These are phyloP conservation scores for Cephus nigrinus DNA, from an alignment of 2,888 invertebrate species.

Conservation along the genomic window DNA sequence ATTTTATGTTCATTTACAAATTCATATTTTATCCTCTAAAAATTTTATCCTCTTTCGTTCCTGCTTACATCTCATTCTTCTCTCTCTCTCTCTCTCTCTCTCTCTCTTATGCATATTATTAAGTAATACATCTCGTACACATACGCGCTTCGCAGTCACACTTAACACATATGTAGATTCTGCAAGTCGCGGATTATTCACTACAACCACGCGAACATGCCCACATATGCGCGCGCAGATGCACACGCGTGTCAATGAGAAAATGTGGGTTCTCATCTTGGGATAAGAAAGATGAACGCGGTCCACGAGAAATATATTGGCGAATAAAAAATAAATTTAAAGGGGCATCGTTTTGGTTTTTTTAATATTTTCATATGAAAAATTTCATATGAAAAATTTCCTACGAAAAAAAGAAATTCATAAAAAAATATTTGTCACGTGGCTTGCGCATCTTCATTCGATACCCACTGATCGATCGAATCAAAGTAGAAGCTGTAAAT, in stretches of 20 bases:
- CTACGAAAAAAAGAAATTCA: neutral
- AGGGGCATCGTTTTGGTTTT: neutral
- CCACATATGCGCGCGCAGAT: constrained; percentile 16
- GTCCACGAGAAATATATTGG: neutral
- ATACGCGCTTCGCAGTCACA: constrained; percentile 11
- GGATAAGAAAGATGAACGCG: neutral
- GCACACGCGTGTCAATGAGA: constrained; percentile 42
- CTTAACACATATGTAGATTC: neutral
- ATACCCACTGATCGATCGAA: neutral
- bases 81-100: constrained; percentile 25
- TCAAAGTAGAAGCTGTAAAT: neutral
- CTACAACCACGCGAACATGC: neutral
- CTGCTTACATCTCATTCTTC: constrained; percentile 23
- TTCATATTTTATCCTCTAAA: constrained; percentile 9
- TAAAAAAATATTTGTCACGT: neutral
- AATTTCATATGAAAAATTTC: neutral
- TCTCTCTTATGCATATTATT: constrained; percentile 58
- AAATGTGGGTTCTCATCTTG: constrained; percentile 52
- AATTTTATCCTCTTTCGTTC: constrained; percentile 5
- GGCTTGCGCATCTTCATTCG: neutral
- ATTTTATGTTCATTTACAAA: constrained; percentile 25
- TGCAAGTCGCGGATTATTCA: neutral
- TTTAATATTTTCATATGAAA: neutral
- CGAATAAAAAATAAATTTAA: neutral
- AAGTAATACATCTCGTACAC: constrained; percentile 50